A percentile compares a stretch with the other conserved stretches of the same genome.
Evolutionary conservation across 1,140 invertebrate species (phyloP).

Genomic region (Maconellicoccus hirsutus): DNA sequence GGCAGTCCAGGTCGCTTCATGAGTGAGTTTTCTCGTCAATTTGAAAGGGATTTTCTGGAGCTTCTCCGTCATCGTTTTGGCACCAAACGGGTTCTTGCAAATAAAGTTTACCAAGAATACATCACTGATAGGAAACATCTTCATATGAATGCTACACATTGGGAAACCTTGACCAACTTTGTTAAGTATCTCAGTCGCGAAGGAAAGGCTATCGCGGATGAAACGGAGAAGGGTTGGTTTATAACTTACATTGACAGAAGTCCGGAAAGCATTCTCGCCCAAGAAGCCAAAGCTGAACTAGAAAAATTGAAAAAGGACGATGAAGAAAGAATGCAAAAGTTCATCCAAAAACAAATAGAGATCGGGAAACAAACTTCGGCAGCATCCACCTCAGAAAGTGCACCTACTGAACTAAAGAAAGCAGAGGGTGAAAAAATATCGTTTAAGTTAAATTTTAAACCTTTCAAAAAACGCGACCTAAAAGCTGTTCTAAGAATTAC

Average conservation of each 20-base stretch:
- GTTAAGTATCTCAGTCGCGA: constrained; percentile 85
- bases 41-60: no score
- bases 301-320: constrained; percentile 93
- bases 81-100: no score
- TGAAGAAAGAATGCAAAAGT: constrained; percentile 73
- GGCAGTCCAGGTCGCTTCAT: no score
- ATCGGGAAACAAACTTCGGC: constrained; percentile 41
- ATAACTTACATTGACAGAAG: constrained; percentile 94
- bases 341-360: constrained; percentile 73
- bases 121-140: no score
- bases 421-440: constrained; percentile 36
- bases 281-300: constrained; percentile 55
- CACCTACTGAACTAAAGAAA: constrained; percentile 58
- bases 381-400: constrained; percentile 35
- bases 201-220: constrained; percentile 86
- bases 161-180: constrained; percentile 90
- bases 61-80: no score
- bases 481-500: no score
- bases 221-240: constrained; percentile 98
- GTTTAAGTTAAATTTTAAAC: constrained; percentile 29
- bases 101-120: no score
- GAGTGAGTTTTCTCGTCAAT: no score
- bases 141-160: no score
- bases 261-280: constrained; percentile 75
- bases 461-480: no score